phyloP scores from a whole-genome alignment of 1,140 invertebrate genomes.

The Trichomalopsis sarcophagae region DNA sequence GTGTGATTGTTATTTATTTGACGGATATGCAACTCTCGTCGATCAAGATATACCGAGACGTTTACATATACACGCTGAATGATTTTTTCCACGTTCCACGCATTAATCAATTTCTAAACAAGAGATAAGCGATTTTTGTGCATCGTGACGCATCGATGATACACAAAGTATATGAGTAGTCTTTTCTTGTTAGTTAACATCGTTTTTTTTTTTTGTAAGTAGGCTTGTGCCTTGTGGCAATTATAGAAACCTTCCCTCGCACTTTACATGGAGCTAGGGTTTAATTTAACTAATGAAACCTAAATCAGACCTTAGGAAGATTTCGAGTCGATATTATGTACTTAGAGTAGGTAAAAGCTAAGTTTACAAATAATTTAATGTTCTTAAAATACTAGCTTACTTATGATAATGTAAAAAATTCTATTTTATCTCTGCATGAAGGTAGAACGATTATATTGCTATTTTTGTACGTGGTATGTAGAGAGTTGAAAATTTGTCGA shows the following conservation, averaged over 20 bases:
- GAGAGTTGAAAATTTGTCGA: neutral
- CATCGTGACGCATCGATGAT: constrained; percentile 20
- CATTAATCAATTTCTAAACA: neutral
- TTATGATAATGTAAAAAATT: constrained; percentile 16
- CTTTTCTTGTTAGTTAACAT: constrained; percentile 40
- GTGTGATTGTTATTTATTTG: constrained; percentile 56
- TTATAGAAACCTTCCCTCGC: constrained; percentile 50
- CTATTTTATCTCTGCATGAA: neutral
- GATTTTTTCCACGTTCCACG: constrained; percentile 4
- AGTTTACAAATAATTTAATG: neutral
- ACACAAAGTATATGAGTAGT: constrained; percentile 45
- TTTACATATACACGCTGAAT: constrained; percentile 1
- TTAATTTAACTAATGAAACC: constrained; percentile 37
- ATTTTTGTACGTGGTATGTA: constrained; percentile 20
- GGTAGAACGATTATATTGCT: constrained; percentile 15
- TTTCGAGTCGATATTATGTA: constrained; percentile 1
- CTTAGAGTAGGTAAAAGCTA: neutral
- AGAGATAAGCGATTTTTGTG: neutral
- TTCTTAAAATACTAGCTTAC: neutral
- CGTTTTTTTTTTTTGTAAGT: constrained; percentile 48
- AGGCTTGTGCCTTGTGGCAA: constrained; percentile 40
- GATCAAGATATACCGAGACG: neutral
- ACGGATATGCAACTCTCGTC: constrained; percentile 26
- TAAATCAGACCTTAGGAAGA: neutral
- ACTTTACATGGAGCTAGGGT: constrained; percentile 28